phyloP scores from a whole-genome alignment of 2,113 vertebrate species.

The Merops nubicus region DNA sequence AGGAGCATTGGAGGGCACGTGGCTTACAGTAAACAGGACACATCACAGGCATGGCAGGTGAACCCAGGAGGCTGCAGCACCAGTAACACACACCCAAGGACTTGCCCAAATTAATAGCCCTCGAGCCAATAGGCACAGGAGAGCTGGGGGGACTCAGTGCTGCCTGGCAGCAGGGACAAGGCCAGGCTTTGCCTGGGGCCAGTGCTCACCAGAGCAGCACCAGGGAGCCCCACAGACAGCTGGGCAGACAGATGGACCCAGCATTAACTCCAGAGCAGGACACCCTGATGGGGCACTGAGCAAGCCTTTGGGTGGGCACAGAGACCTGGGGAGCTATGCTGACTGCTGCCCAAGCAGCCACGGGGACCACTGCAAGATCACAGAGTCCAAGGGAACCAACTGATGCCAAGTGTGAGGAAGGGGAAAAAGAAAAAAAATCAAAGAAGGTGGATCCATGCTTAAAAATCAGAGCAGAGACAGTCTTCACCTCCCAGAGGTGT shows the following conservation, averaged over 20 bases:
- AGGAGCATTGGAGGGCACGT: background rate
- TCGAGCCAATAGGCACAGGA: accelerated
- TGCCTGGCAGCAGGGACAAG: background rate
- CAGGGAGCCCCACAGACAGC: background rate
- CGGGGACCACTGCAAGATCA: accelerated
- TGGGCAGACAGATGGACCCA: background rate
- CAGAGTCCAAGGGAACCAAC: background rate
- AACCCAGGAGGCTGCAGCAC: accelerated
- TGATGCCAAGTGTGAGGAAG: accelerated
- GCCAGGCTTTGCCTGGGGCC: background rate
- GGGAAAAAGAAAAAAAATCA: accelerated
- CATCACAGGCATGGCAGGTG: accelerated
- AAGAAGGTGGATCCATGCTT: background rate
- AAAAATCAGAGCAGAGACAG: background rate
- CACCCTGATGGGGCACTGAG: background rate
- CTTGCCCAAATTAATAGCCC: background rate
- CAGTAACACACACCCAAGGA: accelerated
- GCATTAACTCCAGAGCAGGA: background rate
- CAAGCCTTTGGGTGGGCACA: background rate
- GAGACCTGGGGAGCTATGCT: background rate
- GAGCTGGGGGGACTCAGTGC: background rate
- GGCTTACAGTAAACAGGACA: background rate
- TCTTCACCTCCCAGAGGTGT: background rate
- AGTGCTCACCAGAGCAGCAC: accelerated
- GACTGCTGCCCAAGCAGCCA: background rate